Evolutionary conservation across 2,888 invertebrate genomes (phyloP).

Genomic region (Portevinia maculata): DNA sequence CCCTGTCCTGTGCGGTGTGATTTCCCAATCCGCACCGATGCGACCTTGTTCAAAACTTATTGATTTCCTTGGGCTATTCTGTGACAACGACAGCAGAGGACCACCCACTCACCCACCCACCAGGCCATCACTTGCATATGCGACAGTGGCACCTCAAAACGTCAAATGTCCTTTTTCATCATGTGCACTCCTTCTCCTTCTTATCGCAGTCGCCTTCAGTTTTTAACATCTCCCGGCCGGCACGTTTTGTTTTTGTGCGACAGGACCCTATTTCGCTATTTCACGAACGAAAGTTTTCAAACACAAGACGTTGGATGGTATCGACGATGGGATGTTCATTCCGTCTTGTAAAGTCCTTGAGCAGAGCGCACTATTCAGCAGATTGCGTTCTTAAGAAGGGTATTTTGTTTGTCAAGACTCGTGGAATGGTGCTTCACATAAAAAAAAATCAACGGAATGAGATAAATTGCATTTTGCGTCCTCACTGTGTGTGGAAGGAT

Average conservation of each 20-base stretch:
- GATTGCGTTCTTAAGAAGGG: conserved; percentile 53
- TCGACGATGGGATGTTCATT: conserved; percentile 23
- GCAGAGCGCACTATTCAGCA: conserved; percentile 61
- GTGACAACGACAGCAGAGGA: conserved; percentile 35
- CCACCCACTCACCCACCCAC: conserved; percentile 18
- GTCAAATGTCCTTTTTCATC: conserved; percentile 59
- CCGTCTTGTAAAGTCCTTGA: conserved; percentile 61
- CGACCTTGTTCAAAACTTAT: conserved; percentile 74
- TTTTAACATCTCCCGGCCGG: conserved; percentile 24
- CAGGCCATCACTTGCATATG: conserved; percentile 59
- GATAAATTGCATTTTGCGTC: conserved; percentile 72
- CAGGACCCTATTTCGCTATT: conserved; percentile 2
- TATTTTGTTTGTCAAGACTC: conserved; percentile 39
- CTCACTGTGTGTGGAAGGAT: conserved; percentile 39
- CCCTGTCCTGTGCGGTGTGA: too few species aligned
- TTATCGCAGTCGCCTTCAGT: conserved; percentile 1
- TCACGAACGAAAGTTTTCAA: conserved; percentile 56
- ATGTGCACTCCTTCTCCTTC: conserved; percentile 3
- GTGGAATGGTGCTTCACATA: conserved; percentile 5
- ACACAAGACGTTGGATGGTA: conserved; percentile 48
- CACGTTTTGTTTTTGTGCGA: conserved; percentile 43
- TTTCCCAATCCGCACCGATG: conserved; percentile 60
- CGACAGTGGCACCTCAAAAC: conserved; percentile 69
- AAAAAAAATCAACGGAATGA: conserved; percentile 48
- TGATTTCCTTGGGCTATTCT: conserved; percentile 70